A percentile compares a stretch with the other conserved stretches of the same genome.
Conservation (phyloP, 2,113 vertebrate species). For the Gulo gulo region DNA sequence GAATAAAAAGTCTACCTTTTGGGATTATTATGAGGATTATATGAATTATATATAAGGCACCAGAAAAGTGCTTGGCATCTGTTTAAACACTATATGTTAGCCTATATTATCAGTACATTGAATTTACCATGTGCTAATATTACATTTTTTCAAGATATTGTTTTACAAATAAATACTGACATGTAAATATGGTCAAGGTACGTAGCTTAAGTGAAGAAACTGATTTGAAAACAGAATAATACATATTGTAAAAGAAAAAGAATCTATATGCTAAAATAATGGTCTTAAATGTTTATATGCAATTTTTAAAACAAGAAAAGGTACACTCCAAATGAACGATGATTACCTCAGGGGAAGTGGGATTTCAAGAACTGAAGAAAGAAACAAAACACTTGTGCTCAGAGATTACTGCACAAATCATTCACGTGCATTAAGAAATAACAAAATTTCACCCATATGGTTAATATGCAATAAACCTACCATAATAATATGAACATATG, state of each 20-base stretch:
- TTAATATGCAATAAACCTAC: constrained; percentile 8
- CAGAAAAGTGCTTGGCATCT: neutral
- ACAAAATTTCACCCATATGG: neutral
- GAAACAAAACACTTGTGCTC: neutral
- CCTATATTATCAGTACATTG: neutral
- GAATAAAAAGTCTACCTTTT: neutral
- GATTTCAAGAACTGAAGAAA: neutral
- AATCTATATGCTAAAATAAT: neutral
- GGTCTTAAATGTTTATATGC: neutral
- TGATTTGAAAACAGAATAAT: neutral
- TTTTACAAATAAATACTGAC: neutral
- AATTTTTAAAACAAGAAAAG: neutral
- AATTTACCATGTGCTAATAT: neutral
- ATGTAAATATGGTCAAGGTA: neutral
- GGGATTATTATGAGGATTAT: neutral
- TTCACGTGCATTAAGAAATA: neutral
- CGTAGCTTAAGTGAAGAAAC: neutral
- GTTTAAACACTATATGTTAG: neutral
- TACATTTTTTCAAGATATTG: neutral
- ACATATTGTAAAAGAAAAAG: neutral
- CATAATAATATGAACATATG: constrained; percentile 10
- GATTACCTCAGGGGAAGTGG: neutral
- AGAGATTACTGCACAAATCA: neutral
- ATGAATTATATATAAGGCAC: neutral
- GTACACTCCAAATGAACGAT: neutral